A percentile compares a stretch with the other conserved stretches of the same genome.
These are phyloP conservation scores for Pterostichus madidus DNA, from an alignment of 2,888 invertebrate genomes.

Conservation along the genomic window DNA sequence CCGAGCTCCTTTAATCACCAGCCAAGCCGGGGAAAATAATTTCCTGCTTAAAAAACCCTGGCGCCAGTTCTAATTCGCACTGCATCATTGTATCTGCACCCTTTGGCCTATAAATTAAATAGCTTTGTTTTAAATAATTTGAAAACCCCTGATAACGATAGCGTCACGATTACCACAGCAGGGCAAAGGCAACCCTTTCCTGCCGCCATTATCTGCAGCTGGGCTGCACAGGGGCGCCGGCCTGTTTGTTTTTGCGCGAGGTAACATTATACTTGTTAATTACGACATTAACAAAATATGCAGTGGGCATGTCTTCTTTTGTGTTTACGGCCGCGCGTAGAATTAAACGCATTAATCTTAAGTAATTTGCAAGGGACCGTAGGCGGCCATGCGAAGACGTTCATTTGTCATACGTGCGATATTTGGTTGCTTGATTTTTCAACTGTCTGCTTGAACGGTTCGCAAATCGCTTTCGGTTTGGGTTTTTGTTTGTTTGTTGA, in stretches of 20 bases:
- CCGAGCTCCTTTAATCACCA: constrained; percentile 11
- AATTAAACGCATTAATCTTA: constrained; percentile 55
- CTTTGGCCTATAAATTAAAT: constrained; percentile 32
- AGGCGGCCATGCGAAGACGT: constrained; percentile 48
- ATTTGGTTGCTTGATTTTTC: constrained; percentile 56
- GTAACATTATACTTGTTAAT: constrained; percentile 64
- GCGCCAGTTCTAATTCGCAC: constrained; percentile 20
- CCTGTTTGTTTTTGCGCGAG: constrained; percentile 59
- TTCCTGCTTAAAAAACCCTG: constrained; percentile 25
- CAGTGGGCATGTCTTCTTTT: constrained; percentile 60
- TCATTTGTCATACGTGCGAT: constrained; percentile 60
- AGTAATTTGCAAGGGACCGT: constrained; percentile 55
- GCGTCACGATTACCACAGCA: not conserved
- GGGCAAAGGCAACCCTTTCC: not conserved
- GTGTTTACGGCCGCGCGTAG: constrained; percentile 41
- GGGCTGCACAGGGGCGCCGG: constrained; percentile 44
- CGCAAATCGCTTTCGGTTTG: constrained; percentile 29
- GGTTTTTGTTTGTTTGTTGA: constrained; percentile 18
- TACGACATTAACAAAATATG: constrained; percentile 60
- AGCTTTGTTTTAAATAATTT: constrained; percentile 46
- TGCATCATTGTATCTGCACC: constrained; percentile 41
- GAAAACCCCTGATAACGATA: constrained; percentile 22
- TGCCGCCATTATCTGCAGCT: constrained; percentile 59
- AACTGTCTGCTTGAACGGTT: constrained; percentile 40
- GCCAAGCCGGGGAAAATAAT: constrained; percentile 17